phyloP scores from a whole-genome alignment of 2,888 invertebrate species.

The Microctonus aethiopoides region DNA sequence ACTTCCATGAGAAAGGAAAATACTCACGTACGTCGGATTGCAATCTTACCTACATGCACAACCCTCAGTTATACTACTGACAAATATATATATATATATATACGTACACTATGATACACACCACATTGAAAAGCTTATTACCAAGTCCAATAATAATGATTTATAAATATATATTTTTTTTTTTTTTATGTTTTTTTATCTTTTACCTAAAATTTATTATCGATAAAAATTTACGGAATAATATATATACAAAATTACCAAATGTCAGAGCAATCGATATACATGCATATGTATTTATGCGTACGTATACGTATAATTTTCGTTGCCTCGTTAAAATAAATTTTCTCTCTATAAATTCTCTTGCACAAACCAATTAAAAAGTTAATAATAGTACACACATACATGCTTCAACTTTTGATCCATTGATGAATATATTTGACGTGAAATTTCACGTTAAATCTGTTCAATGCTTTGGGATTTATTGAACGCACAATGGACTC shows the following conservation, averaged over 20 bases:
- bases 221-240: background rate
- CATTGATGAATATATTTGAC: background rate
- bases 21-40: slow-evolving; percentile 38
- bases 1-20: slow-evolving; percentile 13
- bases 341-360: background rate
- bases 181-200: background rate
- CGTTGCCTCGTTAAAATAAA: no score
- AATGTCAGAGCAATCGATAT: no score
- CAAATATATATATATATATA: no score
- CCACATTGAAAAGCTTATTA: background rate
- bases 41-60: slow-evolving; percentile 37
- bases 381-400: background rate
- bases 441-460: background rate
- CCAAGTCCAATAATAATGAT: background rate
- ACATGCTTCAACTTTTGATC: background rate
- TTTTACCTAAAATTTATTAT: background rate
- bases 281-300: no score
- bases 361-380: background rate
- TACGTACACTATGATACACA: no score
- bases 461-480: background rate
- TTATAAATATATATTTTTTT: no score
- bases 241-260: background rate
- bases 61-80: background rate
- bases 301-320: no score
- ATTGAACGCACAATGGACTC: background rate